Evolutionary conservation across 2,113 vertebrate species (phyloP), one percentile per base, ranked within the genome.

Genomic region (Herpetotheres cachinnans): DNA sequence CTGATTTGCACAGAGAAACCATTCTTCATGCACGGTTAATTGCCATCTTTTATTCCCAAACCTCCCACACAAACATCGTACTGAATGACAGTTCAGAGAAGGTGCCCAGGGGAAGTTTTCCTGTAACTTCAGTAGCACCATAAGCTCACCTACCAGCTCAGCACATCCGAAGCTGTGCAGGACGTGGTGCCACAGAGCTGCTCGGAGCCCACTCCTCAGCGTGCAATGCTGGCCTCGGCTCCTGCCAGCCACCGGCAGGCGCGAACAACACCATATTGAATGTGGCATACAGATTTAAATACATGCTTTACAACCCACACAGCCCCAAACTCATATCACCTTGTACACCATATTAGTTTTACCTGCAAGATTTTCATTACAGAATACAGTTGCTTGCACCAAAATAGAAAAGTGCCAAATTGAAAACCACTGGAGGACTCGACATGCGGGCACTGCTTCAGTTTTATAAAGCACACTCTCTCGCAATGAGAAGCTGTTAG

Each of bases 141-240:
- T 3, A 7, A 24, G 5, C 47, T 52, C 70, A 32, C 18, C 14
- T 5, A 2, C 46, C 44, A 25, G 69, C 69, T 38, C 27, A 47
- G 73, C 20, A 11, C 30, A 3, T 7, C 36, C 0, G 4, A 13
- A 36, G 30, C 55, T 7, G 13, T 1, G 54, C 25, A 10, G 83
- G 36, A 36, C 1, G 1, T 3, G 24, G 16, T 10, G n/a, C 59
- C 59, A 2, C 40, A 8, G 29, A 4, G 2, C 2, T 2, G 27
- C 47, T 16, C 54, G 4, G 22, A 34, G 42, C 65, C 80, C 29
- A 3, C 21, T 47, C 42, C 54, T 16, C 0, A 4, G 54, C 12
- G 3, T 2, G 20, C n/a, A 34, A 10, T 1, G 17, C 65, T 7
- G 11, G 9, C 21, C 38, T 7, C 46, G 4, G 32, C 55, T 32